Conservation (phyloP, 2,113 vertebrate genomes). For the Gambusia holbrooki region DNA sequence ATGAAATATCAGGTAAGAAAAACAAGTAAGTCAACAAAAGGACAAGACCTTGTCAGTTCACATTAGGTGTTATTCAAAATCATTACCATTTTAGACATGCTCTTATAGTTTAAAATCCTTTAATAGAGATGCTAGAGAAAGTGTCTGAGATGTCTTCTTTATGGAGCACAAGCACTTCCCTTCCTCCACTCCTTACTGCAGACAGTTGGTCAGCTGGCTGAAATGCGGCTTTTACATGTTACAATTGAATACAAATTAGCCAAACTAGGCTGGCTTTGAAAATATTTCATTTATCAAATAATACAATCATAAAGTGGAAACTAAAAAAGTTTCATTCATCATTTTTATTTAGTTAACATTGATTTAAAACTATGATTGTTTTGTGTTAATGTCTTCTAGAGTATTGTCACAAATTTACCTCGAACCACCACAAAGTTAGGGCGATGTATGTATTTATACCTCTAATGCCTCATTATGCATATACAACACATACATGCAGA, state of each 20-base stretch:
- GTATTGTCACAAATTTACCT: not conserved
- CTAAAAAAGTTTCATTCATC: not conserved
- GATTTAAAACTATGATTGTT: not conserved
- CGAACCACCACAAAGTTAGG: not conserved
- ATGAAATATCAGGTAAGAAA: conserved; percentile 5
- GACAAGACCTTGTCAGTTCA: too few relatives aligned
- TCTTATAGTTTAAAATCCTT: not conserved
- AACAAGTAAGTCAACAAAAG: not conserved
- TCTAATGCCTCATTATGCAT: not conserved
- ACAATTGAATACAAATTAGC: not conserved
- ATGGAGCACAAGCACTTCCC: not conserved
- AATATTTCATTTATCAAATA: too few relatives aligned
- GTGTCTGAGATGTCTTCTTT: not conserved
- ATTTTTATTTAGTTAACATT: not conserved
- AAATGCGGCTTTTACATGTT: not conserved
- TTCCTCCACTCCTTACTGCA: not conserved
- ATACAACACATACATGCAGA: not conserved
- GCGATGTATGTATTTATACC: not conserved
- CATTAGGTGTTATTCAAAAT: not conserved
- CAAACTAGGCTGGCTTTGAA: not conserved
- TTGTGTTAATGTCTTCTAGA: not conserved
- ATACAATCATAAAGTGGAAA: not conserved
- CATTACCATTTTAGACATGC: not conserved
- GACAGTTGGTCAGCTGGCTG: not conserved
- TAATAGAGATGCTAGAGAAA: not conserved